Evolutionary conservation across 2,888 invertebrate genomes (phyloP), one percentile per base, ranked within the genome.

Genomic region (Thalpophila matura): DNA sequence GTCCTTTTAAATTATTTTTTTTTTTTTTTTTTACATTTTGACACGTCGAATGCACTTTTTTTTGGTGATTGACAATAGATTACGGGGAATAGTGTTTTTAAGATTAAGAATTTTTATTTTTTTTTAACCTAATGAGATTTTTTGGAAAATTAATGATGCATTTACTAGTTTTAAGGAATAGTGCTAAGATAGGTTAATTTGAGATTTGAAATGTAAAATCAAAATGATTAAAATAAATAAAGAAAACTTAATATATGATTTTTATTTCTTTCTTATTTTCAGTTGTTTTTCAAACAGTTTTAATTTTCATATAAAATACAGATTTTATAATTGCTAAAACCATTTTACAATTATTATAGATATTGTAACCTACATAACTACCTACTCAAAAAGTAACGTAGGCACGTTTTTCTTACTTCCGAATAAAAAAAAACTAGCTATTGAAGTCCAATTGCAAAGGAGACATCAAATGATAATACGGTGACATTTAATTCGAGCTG

Each of bases 151-250:
- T 1, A 46, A 60, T 50, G 16, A 46, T 66, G 78, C 75, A 80
- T 80, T 80, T 80, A 80, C 14, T 75, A 75, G 47, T 37, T 51
- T n/a, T 62, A 58, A 37, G 5, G 2, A 7, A 20, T 47, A 27
- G 4, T 54, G n/a, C 27, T 79, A 72, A 63, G 40, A 22, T 40
- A 58, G 7, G 3, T 37, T 58, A 42, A 40, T 49, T 71, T 47
- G 16, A 53, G 35, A 58, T 63, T 40, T 43, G 31, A 43, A 18
- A 54, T 75, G 50, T 62, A 69, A 59, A 65, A 54, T 65, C 10
- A 42, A 45, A 64, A 62, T 65, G 33, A 60, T 47, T 62, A 35
- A 47, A 69, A 74, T 50, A 56, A 50, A 53, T 50, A 31, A 29
- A 47, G 18, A 10, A 16, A 16, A 29, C n/a, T n/a, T n/a, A n/a